Conservation (phyloP, 2,113 vertebrate species). For the Castor canadensis region DNA sequence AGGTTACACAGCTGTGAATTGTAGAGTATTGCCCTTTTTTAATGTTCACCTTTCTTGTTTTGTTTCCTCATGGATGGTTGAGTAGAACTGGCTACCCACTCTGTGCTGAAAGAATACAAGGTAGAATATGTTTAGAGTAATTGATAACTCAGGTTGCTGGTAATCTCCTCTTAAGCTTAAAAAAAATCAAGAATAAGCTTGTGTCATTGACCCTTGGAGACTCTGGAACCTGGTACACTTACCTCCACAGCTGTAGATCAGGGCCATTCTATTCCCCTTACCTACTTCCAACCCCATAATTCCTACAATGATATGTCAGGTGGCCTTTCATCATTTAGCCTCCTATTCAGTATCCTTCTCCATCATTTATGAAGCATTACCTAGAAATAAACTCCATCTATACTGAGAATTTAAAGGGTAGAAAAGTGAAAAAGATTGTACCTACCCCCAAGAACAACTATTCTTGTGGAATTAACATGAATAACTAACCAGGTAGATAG, state of each 20-base stretch:
- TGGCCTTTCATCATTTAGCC: not conserved
- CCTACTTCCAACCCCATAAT: not conserved
- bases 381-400: not conserved
- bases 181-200: conserved; percentile 38
- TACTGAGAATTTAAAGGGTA: not conserved
- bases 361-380: not conserved
- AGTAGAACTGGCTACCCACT: not conserved
- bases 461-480: not conserved
- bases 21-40: not conserved
- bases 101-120: not conserved
- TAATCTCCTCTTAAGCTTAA: conserved; percentile 11
- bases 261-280: not conserved
- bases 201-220: not conserved
- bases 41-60: not conserved
- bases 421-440: not conserved
- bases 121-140: not conserved
- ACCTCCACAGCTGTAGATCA: not conserved
- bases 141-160: not conserved
- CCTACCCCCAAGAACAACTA: not conserved
- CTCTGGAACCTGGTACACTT: not conserved
- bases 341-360: not conserved
- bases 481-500: not conserved
- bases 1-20: not conserved
- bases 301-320: not conserved
- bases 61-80: not conserved